phyloP scores from a whole-genome alignment of 1,140 invertebrate species.

The Batillaria attramentaria region DNA sequence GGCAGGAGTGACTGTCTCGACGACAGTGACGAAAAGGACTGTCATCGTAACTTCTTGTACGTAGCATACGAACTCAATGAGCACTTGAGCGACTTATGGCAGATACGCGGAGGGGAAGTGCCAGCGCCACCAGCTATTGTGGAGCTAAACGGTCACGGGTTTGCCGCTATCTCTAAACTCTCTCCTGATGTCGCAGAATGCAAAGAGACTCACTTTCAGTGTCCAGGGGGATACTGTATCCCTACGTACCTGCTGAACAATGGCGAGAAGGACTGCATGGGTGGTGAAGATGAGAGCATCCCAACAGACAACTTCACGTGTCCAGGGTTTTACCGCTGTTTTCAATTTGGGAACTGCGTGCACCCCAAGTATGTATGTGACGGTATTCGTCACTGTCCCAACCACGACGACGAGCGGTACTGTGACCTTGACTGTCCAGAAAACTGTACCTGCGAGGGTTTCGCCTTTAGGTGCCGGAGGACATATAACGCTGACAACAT shows the following conservation, averaged over 20 bases:
- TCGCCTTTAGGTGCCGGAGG: conserved; percentile 21
- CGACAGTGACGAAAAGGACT: neutral
- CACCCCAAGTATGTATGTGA: conserved; percentile 29
- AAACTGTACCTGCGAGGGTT: conserved; percentile 25
- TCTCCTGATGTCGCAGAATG: neutral
- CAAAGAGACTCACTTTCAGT: neutral
- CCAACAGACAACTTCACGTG: neutral
- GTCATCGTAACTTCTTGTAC: neutral
- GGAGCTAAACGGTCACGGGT: neutral
- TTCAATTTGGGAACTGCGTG: conserved; percentile 9
- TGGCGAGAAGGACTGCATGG: neutral
- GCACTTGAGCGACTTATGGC: neutral
- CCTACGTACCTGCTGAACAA: conserved; percentile 16
- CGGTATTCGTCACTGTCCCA: conserved; percentile 28
- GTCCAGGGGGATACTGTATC: neutral
- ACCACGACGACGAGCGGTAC: conserved; percentile 34
- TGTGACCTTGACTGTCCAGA: conserved; percentile 25
- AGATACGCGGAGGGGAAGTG: neutral
- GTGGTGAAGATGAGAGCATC: conserved; percentile 11
- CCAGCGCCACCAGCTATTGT: neutral
- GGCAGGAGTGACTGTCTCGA: neutral
- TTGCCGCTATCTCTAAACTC: neutral
- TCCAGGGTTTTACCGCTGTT: conserved; percentile 21
- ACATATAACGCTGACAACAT: neutral
- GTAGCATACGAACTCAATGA: neutral